These are phyloP conservation scores for Actinia tenebrosa DNA, from an alignment of 64 coral and sea anemone genomes.

Conservation along the genomic window DNA sequence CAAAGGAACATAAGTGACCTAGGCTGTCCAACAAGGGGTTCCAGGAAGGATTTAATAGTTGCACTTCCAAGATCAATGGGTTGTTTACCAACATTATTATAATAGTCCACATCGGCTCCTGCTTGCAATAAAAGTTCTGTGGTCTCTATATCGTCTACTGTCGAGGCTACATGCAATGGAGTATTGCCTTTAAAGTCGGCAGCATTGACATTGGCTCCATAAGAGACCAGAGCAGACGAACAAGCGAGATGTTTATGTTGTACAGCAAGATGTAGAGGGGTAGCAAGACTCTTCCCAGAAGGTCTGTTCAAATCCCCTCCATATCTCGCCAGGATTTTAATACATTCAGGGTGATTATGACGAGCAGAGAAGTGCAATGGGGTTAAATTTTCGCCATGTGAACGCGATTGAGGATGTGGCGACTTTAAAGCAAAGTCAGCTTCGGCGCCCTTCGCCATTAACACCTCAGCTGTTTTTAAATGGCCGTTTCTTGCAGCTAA, in stretches of 20 bases:
- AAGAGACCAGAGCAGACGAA: not conserved
- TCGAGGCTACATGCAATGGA: not conserved
- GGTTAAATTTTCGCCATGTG: slow-evolving; percentile 1
- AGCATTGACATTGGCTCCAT: not conserved
- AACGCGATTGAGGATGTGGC: not conserved
- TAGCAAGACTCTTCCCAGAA: slow-evolving; percentile 1
- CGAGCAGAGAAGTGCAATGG: slow-evolving; percentile 26
- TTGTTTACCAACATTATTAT: slow-evolving; percentile 3
- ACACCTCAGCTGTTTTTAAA: slow-evolving; percentile 7
- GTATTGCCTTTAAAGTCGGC: slow-evolving; percentile 11
- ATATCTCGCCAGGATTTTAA: slow-evolving; percentile 5
- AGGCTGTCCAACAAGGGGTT: not conserved
- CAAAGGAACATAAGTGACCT: not conserved
- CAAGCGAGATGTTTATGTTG: slow-evolving; percentile 22
- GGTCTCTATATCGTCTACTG: not conserved
- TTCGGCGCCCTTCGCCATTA: not conserved
- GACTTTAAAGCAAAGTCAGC: not conserved
- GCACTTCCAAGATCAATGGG: not conserved
- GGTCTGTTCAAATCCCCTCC: slow-evolving; percentile 9
- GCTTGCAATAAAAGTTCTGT: slow-evolving; percentile 15
- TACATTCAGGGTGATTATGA: slow-evolving; percentile 24
- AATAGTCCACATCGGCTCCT: slow-evolving; percentile 1
- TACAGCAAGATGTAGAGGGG: slow-evolving; percentile 7
- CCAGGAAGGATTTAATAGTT: not conserved
- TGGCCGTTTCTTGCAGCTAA: slow-evolving; percentile 16